Evolutionary conservation across 2,797 vertebrate species (phyloP).

Genomic region (Trachurus trachurus): DNA sequence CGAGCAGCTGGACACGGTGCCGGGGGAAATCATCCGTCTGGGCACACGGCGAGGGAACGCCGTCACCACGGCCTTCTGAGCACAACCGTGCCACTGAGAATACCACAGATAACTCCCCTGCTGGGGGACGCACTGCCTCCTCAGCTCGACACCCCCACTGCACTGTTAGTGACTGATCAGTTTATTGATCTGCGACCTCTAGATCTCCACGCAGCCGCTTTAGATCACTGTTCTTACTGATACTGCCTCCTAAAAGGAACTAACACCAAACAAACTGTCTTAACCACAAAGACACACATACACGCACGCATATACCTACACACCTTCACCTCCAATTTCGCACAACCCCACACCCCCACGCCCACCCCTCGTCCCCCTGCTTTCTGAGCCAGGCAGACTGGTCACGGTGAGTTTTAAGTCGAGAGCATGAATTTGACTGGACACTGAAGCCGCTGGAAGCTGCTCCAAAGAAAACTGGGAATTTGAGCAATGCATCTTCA

Average conservation of each 20-base stretch:
- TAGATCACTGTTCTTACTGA: constrained; percentile 44
- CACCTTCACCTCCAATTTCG: background rate
- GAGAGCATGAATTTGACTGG: constrained; percentile 42
- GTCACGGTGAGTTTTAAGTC: constrained; percentile 42
- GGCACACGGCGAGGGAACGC: constrained; percentile 88
- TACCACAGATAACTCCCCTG: constrained; percentile 6
- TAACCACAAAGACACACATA: constrained; percentile 46
- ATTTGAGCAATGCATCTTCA: constrained; percentile 33
- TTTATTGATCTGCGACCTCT: constrained; percentile 29
- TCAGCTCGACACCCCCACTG: constrained; percentile 16
- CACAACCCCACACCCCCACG: constrained; percentile 7
- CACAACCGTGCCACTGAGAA: constrained; percentile 27
- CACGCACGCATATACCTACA: constrained; percentile 13
- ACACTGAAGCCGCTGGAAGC: constrained; percentile 38
- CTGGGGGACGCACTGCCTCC: constrained; percentile 30
- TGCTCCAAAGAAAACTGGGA: constrained; percentile 53
- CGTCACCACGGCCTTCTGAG: constrained; percentile 94
- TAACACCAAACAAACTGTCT: constrained; percentile 54
- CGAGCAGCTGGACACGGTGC: constrained; percentile 93
- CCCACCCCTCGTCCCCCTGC: constrained; percentile 43
- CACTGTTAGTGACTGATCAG: constrained; percentile 51
- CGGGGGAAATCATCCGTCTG: constrained; percentile 88
- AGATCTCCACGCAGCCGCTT: constrained; percentile 25
- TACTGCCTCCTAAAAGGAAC: constrained; percentile 56
- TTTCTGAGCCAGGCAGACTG: constrained; percentile 75